These are phyloP conservation scores for Emberiza fucata DNA, from an alignment of 2,113 vertebrate genomes.

Conservation along the genomic window DNA sequence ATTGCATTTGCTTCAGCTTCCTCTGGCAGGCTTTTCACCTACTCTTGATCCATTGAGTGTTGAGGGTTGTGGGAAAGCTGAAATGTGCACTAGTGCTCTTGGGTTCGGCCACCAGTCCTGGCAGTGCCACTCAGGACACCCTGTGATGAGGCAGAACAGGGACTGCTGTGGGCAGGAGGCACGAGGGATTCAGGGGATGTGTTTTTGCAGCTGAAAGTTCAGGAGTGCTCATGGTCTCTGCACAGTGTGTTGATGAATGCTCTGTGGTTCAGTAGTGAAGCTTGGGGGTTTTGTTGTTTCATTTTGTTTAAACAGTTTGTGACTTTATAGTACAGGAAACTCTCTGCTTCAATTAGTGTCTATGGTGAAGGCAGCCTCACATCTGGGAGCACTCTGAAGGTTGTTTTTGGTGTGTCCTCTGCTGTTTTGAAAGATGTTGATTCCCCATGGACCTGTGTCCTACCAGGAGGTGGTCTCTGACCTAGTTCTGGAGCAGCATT, in stretches of 20 bases:
- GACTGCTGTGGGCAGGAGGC: neutral
- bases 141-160: neutral
- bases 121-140: neutral
- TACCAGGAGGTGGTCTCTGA: neutral
- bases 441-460: neutral
- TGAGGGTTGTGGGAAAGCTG: neutral
- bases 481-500: neutral
- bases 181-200: fast-evolving
- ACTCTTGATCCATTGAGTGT: neutral
- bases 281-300: neutral
- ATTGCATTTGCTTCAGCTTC: neutral
- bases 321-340: neutral
- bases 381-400: neutral
- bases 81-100: fast-evolving
- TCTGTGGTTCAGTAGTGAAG: neutral
- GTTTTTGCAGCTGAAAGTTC: neutral
- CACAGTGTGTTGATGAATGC: neutral
- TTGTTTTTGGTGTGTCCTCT: neutral
- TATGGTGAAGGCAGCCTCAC: neutral
- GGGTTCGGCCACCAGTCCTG: neutral
- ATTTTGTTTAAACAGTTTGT: neutral
- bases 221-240: fast-evolving
- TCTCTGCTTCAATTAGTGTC: neutral
- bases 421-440: neutral
- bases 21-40: neutral